A percentile compares a stretch with the other conserved stretches of the same genome.
phyloP scores from a whole-genome alignment of 1,140 invertebrate species.

The Cryptotermes secundus region DNA sequence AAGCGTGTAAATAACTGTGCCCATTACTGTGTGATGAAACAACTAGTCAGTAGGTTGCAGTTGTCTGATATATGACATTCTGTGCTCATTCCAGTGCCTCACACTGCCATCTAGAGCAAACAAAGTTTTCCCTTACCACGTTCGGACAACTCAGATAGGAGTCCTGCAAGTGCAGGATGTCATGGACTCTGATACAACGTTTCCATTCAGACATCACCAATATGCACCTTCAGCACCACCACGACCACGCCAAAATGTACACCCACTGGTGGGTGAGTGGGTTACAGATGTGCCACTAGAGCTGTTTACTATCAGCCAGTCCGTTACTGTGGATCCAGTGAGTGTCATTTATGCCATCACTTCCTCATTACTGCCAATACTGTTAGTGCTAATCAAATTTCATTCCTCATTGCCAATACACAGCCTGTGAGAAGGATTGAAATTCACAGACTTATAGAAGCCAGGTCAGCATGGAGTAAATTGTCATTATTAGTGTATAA shows the following conservation, averaged over 20 bases:
- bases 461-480: no score
- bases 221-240: slow-evolving; percentile 54
- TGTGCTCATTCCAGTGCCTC: slow-evolving; percentile 58
- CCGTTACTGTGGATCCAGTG: background rate
- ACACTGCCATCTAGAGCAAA: slow-evolving; percentile 79
- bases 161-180: slow-evolving; percentile 58
- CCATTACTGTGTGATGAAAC: no score
- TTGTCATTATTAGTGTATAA: no score
- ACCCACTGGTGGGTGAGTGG: slow-evolving; percentile 41
- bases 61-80: no score
- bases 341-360: background rate
- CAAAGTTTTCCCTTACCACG: slow-evolving; percentile 84
- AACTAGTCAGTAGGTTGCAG: no score
- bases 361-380: no score
- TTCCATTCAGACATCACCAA: slow-evolving; percentile 61
- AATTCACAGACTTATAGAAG: no score
- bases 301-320: slow-evolving; percentile 47
- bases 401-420: no score
- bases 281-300: slow-evolving; percentile 48
- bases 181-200: slow-evolving; percentile 54
- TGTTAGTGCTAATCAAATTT: no score
- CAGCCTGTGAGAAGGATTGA: no score
- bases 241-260: background rate
- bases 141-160: slow-evolving; percentile 76
- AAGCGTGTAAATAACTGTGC: no score